Base-by-base conservation (phyloP, 2,888 invertebrate genomes). In the Scaptomyza parva region DNA sequence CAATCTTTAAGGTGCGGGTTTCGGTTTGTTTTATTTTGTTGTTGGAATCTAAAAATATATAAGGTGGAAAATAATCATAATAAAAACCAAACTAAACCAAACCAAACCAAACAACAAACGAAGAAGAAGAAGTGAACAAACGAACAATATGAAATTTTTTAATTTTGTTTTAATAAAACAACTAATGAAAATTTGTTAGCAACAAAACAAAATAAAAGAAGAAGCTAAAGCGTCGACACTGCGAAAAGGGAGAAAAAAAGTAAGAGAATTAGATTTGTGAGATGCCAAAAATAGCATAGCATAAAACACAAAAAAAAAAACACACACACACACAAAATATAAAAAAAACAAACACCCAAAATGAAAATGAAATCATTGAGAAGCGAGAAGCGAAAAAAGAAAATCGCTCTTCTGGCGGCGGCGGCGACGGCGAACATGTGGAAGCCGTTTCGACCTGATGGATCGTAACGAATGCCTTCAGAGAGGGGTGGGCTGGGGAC, bases 301-400 rank as follows among this genome's bases (percentile, higher is more conserved):
- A 78, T 51, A 48, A 62, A 55, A 76, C 47, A 48, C 55, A 64
- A 53, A 64, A 52, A 62, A 45, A 65, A 44, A 60, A 51, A 60
- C 20, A 51, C 43, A 30, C 41, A 59, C 68, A 54, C 47, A 53
- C 24, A 70, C 30, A 57, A 30, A 64, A 44, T 62, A 70, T 70
- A 62, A 78, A 86, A 75, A 81, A 64, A 65, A 63, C 52, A 28
- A 18, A 12, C 12, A 44, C 26, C 11, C 17, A 22, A 43, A 41
- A 78, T 55, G 83, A 78, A 81, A 79, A 76, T 79, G 70, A 80
- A 81, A 84, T 86, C 86, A 77, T 84, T 47, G 67, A 67, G 48
- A 61, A 66, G 37, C 47, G 60, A 54, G 45, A 12, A 12, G 53
- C 40, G 26, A 63, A 64, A 54, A 28, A 12, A 12, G 53, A 45